These are phyloP conservation scores for Copidosoma aretas DNA, from an alignment of 2,888 invertebrate species.

Conservation along the genomic window DNA sequence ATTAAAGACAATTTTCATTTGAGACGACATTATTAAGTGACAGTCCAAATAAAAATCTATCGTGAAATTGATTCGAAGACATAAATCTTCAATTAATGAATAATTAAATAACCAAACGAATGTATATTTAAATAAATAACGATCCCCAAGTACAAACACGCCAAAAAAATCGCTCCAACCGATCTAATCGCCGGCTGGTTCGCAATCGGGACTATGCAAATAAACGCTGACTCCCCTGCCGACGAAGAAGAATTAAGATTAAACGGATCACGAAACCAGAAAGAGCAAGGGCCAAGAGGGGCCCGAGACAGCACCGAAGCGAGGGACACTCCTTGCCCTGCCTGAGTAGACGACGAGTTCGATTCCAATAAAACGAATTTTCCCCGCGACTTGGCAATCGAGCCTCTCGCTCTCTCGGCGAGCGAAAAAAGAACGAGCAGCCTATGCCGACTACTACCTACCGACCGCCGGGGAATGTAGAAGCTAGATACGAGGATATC, in stretches of 20 bases:
- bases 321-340: background rate
- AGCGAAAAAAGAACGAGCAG: constrained; percentile 34
- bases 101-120: too few species aligned
- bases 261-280: background rate
- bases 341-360: constrained; percentile 17
- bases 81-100: too few species aligned
- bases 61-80: too few species aligned
- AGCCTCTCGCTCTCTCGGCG: constrained; percentile 41
- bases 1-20: too few species aligned
- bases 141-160: too few species aligned
- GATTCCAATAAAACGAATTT: constrained; percentile 61
- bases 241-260: background rate
- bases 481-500: constrained; percentile 46
- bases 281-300: too few species aligned
- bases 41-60: too few species aligned
- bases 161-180: background rate
- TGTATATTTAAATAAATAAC: too few species aligned
- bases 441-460: constrained; percentile 3
- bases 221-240: background rate
- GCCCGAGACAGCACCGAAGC: background rate
- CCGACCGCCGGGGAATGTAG: background rate
- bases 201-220: background rate
- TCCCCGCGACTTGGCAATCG: constrained; percentile 58
- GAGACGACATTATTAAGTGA: too few species aligned
- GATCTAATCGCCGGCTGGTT: background rate